phyloP scores from a whole-genome alignment of 1,140 invertebrate species.

The Chironomus striatipennis region DNA sequence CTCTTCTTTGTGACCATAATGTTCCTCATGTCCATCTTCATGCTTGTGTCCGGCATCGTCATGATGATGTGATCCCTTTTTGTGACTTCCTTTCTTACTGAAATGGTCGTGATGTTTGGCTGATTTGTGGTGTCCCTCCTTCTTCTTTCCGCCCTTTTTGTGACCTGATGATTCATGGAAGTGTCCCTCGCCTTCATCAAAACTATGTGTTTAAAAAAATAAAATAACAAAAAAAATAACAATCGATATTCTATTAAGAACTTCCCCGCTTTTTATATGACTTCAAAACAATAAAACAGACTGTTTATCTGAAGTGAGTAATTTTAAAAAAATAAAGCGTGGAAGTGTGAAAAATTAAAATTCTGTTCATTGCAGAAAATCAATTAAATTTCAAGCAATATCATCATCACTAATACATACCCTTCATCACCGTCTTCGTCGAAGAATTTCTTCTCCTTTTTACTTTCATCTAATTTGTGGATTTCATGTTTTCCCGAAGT shows the following conservation, averaged over 20 bases:
- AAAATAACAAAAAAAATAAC: slow-evolving; percentile 30
- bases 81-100: slow-evolving; percentile 63
- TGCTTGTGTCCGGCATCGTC: slow-evolving; percentile 44
- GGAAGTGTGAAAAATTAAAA: no score
- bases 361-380: no score
- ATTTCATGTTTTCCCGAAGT: slow-evolving; percentile 70
- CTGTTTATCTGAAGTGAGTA: no score
- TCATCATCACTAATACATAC: slow-evolving; percentile 33
- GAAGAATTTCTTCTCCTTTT: slow-evolving; percentile 77
- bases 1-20: slow-evolving; percentile 54
- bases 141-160: slow-evolving; percentile 60
- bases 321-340: no score
- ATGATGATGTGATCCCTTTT: slow-evolving; percentile 40
- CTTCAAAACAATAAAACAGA: no score
- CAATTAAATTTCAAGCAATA: no score
- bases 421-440: slow-evolving; percentile 71
- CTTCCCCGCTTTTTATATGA: no score
- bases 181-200: slow-evolving; percentile 48
- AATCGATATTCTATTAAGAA: slow-evolving; percentile 24
- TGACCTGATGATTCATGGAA: slow-evolving; percentile 59
- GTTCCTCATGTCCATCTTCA: slow-evolving; percentile 55
- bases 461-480: slow-evolving; percentile 67
- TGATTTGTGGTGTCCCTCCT: slow-evolving; percentile 59
- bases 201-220: slow-evolving; percentile 33
- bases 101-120: slow-evolving; percentile 59